Base-by-base conservation (phyloP, 1,140 invertebrate species). In the Brevipalpus yothersi region DNA sequence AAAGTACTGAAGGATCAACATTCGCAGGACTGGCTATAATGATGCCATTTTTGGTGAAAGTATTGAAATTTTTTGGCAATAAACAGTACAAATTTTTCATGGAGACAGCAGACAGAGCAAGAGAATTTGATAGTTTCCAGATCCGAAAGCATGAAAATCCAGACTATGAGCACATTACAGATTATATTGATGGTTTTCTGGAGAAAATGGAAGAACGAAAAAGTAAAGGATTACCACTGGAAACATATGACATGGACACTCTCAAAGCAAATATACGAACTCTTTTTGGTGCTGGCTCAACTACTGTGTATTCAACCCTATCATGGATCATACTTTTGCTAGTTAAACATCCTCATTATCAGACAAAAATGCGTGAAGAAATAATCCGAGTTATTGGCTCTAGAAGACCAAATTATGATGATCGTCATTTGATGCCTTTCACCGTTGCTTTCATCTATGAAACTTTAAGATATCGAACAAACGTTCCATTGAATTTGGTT, bases 141-240 rank as follows among this genome's bases (percentile, higher is more conserved):
- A 72, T 90, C 8, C 71, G 80, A 49, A 77, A 77, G 60, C 86
- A 90, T 67, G 82, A 84, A 61, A 69, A 75, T 41, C 78, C 76
- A 0, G 82, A n/a, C 5, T 19, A 82, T 62, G 71, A 77, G 60
- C 65, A 72, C 63, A 64, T 75, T 23, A 76, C 79, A 45, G 85
- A 90, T 71, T 79, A 90, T 19, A 88, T 91, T 77, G 86, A 90
- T 65, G 79, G 80, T 10, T 90, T 88, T 67, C 72, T 90, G 17
- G 75, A 82, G 43, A 78, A 84, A 72, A 81, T 84, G 23, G 10
- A 58, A 3, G n/a, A 47, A 4, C 5, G 56, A 10, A 4, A 58
- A 17, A 43, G 12, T 10, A 43, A 43, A 45, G 42, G 19, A 19
- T n/a, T 19, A 8, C 49, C 31, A 31, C 31, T 5, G 5, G 53